Evolutionary conservation across 37 sponge, comb jelly and placozoan genomes (phyloP), one percentile per base, ranked within the genome.

Genomic region (Spongilla lacustris): DNA sequence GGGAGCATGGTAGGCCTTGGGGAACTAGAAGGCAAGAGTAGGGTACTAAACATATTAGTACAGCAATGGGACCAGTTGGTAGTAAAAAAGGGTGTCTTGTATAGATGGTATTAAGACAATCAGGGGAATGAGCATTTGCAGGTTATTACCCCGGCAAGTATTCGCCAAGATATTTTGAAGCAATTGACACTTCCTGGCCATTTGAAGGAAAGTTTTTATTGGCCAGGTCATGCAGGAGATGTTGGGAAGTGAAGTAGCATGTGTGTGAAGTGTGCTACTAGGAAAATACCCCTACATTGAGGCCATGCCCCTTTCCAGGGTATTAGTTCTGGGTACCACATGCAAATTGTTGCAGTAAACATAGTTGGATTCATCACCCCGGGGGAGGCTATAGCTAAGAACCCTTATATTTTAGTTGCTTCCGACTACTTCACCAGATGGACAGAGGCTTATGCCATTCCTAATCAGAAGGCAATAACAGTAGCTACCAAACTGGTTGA

Each of bases 371-470:
- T 73, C 23, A 26, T 81, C 37, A 68, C 82, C 22, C n/a, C n/a
- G 6, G 73, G 41, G 36, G 36, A 25, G 23, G 13, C 10, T n/a
- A n/a, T n/a, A n/a, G n/a, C n/a, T 36, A 38, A 27, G 32, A 82
- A 69, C 69, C 69, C 25, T 4, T 81, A 81, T 36, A 68, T 81
- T 24, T 36, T 81, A 17, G 82, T 82, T 12, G 73, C 48, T 36
- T 29, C 46, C 17, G 83, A 82, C 72, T 70, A 82, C 73, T 82
- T 82, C 24, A 82, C 83, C 11, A 29, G 48, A 28, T 82, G 83
- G 83, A 32, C 34, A 24, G 83, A 82, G 46, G 83, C 83, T n/a
- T 82, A 82, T 37, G 83, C 83, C 72, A 33, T 82, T 27, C 83
- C 73, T 36, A 38, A 82, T 38, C 71, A 71, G 41, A 49, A 71